Conservation (phyloP, 2,888 invertebrate species). For the Epinotia brunnichana region DNA sequence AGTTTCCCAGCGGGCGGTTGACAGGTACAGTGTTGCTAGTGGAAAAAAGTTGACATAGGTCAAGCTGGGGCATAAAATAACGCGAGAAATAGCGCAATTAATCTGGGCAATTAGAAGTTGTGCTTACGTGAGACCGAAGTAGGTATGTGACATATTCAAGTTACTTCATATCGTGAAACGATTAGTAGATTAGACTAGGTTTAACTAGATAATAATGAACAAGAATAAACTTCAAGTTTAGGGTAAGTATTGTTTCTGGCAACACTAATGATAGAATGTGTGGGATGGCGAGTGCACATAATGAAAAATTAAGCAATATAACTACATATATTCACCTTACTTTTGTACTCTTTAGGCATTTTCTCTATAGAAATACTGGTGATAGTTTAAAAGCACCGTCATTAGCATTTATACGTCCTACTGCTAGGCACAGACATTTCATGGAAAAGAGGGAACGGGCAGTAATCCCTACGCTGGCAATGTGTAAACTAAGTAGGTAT, state of each 20-base stretch:
- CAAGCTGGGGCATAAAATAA: conserved; percentile 34
- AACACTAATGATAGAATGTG: neutral
- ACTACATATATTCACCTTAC: too few species aligned
- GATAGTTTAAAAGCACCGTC: too few species aligned
- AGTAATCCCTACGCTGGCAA: too few species aligned
- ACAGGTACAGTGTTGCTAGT: conserved; percentile 38
- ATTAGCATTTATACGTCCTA: too few species aligned
- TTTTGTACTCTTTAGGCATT: too few species aligned
- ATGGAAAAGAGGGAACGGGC: too few species aligned
- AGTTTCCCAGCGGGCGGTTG: conserved; percentile 39
- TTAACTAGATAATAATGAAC: too few species aligned
- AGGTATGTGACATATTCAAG: too few species aligned
- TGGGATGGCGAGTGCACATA: neutral
- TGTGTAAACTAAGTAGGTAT: too few species aligned
- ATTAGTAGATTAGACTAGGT: too few species aligned
- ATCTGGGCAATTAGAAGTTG: conserved; percentile 33
- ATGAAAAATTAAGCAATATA: neutral
- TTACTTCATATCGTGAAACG: neutral
- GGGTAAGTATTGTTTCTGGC: neutral
- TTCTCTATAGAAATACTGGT: too few species aligned
- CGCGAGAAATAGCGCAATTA: conserved; percentile 35
- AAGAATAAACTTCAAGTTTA: neutral
- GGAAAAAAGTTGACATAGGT: conserved; percentile 42
- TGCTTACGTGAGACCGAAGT: neutral
- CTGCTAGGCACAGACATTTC: too few species aligned